Conservation (phyloP, 2,113 vertebrate genomes). For the Tachuris rubrigastra region DNA sequence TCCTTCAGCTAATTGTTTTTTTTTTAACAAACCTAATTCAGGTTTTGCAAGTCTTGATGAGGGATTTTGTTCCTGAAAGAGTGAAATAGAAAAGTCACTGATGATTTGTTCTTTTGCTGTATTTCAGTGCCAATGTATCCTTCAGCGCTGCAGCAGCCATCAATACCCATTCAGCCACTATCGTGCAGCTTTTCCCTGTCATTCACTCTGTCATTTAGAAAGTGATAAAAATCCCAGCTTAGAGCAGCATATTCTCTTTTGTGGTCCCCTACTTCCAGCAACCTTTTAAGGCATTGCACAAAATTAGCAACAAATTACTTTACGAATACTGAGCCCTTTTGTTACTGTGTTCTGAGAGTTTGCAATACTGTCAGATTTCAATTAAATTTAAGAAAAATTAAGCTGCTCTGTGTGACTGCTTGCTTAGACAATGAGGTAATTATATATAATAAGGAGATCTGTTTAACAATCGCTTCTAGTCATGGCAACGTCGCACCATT, state of each 20-base stretch:
- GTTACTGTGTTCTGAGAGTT: conserved; percentile 44
- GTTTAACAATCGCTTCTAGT: conserved; percentile 51
- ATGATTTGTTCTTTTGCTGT: conserved; percentile 61
- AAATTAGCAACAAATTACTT: conserved; percentile 70
- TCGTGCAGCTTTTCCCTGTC: conserved; percentile 67
- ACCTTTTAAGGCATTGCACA: conserved; percentile 65
- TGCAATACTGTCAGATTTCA: conserved; percentile 55
- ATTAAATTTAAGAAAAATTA: conserved; percentile 70
- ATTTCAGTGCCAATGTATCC: conserved; percentile 55
- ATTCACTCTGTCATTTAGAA: conserved; percentile 74
- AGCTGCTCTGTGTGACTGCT: conserved; percentile 57
- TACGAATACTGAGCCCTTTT: conserved; percentile 61
- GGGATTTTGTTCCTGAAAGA: conserved; percentile 43
- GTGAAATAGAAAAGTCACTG: conserved; percentile 48
- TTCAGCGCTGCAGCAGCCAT: conserved; percentile 60
- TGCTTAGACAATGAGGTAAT: conserved; percentile 70
- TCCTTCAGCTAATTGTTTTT: conserved; percentile 24
- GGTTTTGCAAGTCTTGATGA: conserved; percentile 23
- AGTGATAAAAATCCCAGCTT: conserved; percentile 71
- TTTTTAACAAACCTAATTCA: conserved; percentile 40
- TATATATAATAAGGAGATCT: conserved; percentile 53
- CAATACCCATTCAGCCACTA: conserved; percentile 69
- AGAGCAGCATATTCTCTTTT: conserved; percentile 67
- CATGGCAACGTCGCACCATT: conserved; percentile 27
- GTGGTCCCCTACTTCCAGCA: conserved; percentile 62